Evolutionary conservation across 2,888 invertebrate genomes (phyloP).

Genomic region (Conchocele bisecta): DNA sequence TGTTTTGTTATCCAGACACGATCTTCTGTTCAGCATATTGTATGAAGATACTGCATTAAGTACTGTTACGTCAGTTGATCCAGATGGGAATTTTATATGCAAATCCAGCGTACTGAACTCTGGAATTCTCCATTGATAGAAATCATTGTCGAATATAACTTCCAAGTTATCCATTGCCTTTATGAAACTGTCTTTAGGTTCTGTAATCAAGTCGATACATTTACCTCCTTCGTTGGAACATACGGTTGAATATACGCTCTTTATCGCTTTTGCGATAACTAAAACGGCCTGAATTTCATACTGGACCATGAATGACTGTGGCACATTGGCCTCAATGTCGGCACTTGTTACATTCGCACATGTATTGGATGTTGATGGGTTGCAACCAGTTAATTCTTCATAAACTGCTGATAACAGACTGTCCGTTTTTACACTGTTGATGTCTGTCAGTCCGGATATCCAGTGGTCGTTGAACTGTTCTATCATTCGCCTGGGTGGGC

Average conservation of each 20-base stretch:
- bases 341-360: neutral
- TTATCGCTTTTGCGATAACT: neutral
- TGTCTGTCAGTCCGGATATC: neutral
- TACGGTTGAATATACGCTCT: neutral
- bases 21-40: constrained; percentile 1
- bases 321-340: neutral
- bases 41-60: neutral
- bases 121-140: too few relatives aligned
- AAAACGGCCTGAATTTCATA: constrained; percentile 9
- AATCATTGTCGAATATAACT: too few relatives aligned
- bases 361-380: too few relatives aligned
- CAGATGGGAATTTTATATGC: too few relatives aligned
- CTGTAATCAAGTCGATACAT: too few relatives aligned
- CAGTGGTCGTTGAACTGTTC: neutral
- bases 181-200: constrained; percentile 3
- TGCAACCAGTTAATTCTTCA: too few relatives aligned
- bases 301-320: neutral
- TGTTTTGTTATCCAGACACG: neutral
- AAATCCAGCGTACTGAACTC: too few relatives aligned
- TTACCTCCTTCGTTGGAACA: neutral
- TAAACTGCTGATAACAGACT: too few relatives aligned
- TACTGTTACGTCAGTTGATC: too few relatives aligned
- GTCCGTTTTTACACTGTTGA: neutral
- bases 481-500: neutral
- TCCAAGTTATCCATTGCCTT: constrained; percentile 1